Conservation (phyloP, 1,140 invertebrate genomes). For the Nixonia krombeini region DNA sequence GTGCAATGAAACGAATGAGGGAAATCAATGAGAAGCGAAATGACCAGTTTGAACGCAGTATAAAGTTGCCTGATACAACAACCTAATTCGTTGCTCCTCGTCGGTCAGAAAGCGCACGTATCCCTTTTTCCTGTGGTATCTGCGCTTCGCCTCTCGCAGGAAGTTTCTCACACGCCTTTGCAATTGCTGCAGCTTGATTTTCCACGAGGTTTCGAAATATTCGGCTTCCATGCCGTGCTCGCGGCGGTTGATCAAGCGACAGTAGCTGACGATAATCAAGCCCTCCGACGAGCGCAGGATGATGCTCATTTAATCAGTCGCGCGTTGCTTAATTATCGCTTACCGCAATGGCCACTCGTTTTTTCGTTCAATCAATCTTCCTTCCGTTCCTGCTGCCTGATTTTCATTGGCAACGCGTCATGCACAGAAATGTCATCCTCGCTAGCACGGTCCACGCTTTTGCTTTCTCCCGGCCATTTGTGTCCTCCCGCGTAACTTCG, state of each 20-base stretch:
- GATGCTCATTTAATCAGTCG: conserved; percentile 32
- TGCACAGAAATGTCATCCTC: neutral
- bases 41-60: too few relatives aligned
- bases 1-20: too few relatives aligned
- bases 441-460: neutral
- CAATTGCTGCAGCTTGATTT: conserved; percentile 53
- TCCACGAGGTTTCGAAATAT: conserved; percentile 65
- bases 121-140: conserved; percentile 64
- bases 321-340: conserved; percentile 12
- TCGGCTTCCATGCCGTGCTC: conserved; percentile 53
- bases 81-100: conserved; percentile 71
- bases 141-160: conserved; percentile 36
- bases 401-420: neutral
- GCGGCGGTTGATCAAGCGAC: conserved; percentile 18
- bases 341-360: conserved; percentile 10
- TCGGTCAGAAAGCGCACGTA: conserved; percentile 72
- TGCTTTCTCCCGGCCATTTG: too few relatives aligned
- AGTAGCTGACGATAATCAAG: conserved; percentile 30
- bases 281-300: conserved; percentile 30
- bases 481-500: too few relatives aligned
- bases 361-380: conserved; percentile 5
- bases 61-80: too few relatives aligned
- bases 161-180: conserved; percentile 52
- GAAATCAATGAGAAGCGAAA: too few relatives aligned
- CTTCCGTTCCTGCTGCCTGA: neutral